Evolutionary conservation across 1,140 invertebrate species (phyloP).

Genomic region (Littorina saxatilis): DNA sequence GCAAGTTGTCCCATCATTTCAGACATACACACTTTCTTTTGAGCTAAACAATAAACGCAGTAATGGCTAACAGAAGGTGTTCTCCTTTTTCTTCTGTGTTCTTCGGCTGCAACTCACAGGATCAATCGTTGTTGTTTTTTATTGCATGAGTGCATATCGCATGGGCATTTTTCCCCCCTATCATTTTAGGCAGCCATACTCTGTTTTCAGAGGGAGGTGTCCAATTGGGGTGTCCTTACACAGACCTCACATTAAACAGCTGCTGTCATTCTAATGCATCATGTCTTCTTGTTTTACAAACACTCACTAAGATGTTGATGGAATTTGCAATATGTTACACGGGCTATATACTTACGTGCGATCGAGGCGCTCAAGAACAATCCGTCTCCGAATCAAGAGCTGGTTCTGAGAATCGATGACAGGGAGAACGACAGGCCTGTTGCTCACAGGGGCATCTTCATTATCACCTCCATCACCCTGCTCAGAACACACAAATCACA

Average conservation of each 20-base stretch:
- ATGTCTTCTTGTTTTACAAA: too few relatives aligned
- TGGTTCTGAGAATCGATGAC: slow-evolving; percentile 70
- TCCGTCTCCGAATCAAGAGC: slow-evolving; percentile 66
- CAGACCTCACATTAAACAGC: too few relatives aligned
- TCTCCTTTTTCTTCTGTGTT: neutral
- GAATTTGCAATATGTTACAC: too few relatives aligned
- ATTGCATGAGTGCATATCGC: neutral
- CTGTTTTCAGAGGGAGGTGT: too few relatives aligned
- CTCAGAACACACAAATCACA: neutral
- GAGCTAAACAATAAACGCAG: neutral
- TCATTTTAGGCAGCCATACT: too few relatives aligned
- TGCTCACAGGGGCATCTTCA: neutral
- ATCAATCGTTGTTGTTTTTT: too few relatives aligned
- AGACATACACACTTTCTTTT: neutral
- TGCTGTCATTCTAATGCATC: too few relatives aligned
- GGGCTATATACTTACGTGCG: slow-evolving; percentile 64
- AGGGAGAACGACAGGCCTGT: slow-evolving; percentile 59
- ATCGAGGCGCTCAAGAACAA: slow-evolving; percentile 69
- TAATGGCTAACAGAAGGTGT: too few relatives aligned
- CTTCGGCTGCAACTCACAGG: too few relatives aligned
- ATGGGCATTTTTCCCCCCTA: too few relatives aligned
- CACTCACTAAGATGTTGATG: too few relatives aligned
- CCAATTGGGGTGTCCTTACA: too few relatives aligned
- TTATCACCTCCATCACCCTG: neutral
- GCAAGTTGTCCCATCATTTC: neutral